A percentile compares a stretch with the other conserved stretches of the same genome.
These are phyloP conservation scores for Epizoanthus scotinus DNA, from an alignment of 92 coral and sea anemone genomes.

Conservation along the genomic window DNA sequence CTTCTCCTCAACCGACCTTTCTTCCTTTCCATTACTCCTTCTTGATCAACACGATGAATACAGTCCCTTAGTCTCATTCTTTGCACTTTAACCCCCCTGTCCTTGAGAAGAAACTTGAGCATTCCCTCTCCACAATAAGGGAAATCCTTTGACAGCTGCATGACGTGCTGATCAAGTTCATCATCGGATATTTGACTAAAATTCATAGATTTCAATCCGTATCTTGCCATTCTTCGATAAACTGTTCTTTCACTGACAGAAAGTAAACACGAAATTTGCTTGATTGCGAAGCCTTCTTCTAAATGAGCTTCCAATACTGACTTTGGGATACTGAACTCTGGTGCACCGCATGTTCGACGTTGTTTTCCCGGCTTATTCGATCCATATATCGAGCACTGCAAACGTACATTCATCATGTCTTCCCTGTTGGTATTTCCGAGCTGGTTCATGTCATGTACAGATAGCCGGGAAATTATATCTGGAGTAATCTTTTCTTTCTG, in stretches of 20 bases:
- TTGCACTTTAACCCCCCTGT: conserved; percentile 57
- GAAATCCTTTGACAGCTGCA: conserved; percentile 54
- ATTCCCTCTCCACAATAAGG: conserved; percentile 62
- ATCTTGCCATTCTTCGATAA: conserved; percentile 63
- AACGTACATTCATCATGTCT: conserved; percentile 67
- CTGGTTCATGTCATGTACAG: conserved; percentile 49
- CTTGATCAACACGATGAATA: conserved; percentile 56
- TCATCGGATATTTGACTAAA: not conserved
- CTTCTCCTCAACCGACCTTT: conserved; percentile 51
- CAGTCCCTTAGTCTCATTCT: conserved; percentile 62
- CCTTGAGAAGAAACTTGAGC: conserved; percentile 50
- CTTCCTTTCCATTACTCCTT: conserved; percentile 51
- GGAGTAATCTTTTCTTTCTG: conserved; percentile 57
- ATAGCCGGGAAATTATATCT: conserved; percentile 55
- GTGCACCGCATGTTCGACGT: conserved; percentile 42
- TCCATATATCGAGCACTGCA: conserved; percentile 65
- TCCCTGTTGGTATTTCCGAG: conserved; percentile 52
- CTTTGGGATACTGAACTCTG: conserved; percentile 50
- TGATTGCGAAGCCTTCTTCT: conserved; percentile 57
- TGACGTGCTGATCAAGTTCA: conserved; percentile 29
- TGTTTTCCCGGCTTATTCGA: conserved; percentile 40
- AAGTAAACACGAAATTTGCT: conserved; percentile 42
- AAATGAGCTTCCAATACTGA: conserved; percentile 47
- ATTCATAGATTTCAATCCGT: conserved; percentile 27
- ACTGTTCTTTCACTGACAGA: conserved; percentile 64